Percentiles rank a stretch among this genome's conserved stretches.
Evolutionary conservation across 2,888 invertebrate species (phyloP).

Genomic region (Lacanobia wlatinum): DNA sequence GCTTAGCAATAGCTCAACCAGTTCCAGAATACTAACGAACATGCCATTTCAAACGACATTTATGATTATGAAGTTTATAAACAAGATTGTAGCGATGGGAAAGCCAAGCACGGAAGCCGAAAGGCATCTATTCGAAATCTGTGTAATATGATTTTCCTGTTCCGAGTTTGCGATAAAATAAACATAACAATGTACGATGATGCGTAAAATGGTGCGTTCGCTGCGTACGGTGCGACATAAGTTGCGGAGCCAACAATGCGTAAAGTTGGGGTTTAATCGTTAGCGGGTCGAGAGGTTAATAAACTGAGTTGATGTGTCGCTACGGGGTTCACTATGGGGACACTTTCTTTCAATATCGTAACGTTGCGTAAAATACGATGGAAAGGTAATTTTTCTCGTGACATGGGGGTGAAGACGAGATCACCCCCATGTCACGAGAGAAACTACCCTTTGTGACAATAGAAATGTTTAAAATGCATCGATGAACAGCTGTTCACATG

Average conservation of each 20-base stretch:
- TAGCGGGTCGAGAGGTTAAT: conserved; percentile 56
- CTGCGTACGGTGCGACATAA: conserved; percentile 52
- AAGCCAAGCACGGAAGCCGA: conserved; percentile 15
- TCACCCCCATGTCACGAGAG: too few species aligned
- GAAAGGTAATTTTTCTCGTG: not conserved
- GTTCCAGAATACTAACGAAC: not conserved
- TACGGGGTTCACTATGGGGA: conserved; percentile 13
- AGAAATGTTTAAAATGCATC: not conserved
- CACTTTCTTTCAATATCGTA: conserved; percentile 39
- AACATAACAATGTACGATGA: conserved; percentile 66
- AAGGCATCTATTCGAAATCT: conserved; percentile 45
- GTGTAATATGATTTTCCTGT: conserved; percentile 61
- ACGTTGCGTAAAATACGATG: conserved; percentile 31
- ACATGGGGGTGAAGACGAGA: not conserved
- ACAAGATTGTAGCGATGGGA: conserved; percentile 9
- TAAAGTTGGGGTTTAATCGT: conserved; percentile 65
- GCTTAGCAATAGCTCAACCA: not conserved
- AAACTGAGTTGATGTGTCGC: conserved; percentile 45
- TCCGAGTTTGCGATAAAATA: conserved; percentile 64
- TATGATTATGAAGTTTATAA: not conserved
- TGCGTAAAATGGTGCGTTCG: conserved; percentile 64
- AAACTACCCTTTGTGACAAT: not conserved
- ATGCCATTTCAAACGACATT: conserved; percentile 2
- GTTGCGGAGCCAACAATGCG: conserved; percentile 64
- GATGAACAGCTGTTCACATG: not conserved